Percentiles rank a stretch among this genome's conserved stretches.
phyloP scores from a whole-genome alignment of 2,888 invertebrate species.

The Axea sp. region DNA sequence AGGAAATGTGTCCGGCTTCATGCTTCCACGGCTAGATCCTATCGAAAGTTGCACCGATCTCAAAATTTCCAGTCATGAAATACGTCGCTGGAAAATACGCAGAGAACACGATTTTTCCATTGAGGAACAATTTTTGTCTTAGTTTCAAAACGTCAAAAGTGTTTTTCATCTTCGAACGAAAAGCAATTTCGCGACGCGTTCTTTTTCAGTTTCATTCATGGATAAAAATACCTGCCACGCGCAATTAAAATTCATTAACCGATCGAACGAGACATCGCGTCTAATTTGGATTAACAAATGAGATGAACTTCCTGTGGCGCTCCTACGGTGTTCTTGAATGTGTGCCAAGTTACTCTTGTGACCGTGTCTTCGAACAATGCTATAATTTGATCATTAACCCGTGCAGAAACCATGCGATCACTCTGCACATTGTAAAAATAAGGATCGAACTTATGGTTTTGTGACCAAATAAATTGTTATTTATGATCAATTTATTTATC shows the following conservation, averaged over 20 bases:
- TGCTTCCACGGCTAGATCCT: conserved; percentile 35
- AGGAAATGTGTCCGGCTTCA: conserved; percentile 49
- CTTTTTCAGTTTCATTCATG: no score
- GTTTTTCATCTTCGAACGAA: no score
- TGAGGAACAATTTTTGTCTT: no score
- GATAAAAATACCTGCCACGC: conserved; percentile 25
- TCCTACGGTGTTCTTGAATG: conserved; percentile 35
- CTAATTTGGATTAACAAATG: conserved; percentile 42
- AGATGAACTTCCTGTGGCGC: conserved; percentile 29
- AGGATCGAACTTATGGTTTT: conserved; percentile 40
- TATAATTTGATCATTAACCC: conserved; percentile 49
- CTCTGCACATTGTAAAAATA: conserved; percentile 20
- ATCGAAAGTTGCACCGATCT: conserved; percentile 38
- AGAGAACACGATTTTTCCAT: conserved; percentile 32
- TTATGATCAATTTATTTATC: conserved; percentile 43
- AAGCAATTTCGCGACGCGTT: no score
- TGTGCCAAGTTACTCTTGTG: conserved; percentile 40
- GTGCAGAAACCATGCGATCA: conserved; percentile 53
- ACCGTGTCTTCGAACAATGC: conserved; percentile 46
- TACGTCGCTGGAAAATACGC: conserved; percentile 18
- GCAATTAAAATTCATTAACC: conserved; percentile 27
- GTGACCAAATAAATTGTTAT: conserved; percentile 39
- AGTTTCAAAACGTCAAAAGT: no score
- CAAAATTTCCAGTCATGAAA: conserved; percentile 27
- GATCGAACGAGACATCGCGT: conserved; percentile 16